A percentile compares a stretch with the other conserved stretches of the same genome.
Evolutionary conservation across 2,113 vertebrate genomes (phyloP).

Genomic region (Neogale vison): DNA sequence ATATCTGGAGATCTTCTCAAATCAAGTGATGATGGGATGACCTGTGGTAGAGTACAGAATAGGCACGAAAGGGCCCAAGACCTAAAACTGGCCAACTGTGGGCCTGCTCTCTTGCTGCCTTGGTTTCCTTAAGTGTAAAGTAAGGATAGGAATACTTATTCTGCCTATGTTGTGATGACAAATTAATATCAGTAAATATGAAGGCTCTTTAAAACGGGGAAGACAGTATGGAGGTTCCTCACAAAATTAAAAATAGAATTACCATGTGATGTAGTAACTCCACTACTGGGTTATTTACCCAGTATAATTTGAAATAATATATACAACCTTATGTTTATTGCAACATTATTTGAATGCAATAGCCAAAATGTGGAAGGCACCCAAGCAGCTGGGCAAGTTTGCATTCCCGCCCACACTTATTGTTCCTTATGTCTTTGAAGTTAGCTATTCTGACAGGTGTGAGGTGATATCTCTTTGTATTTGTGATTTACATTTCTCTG

Average conservation of each 20-base stretch:
- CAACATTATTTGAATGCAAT: background rate
- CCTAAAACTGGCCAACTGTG: background rate
- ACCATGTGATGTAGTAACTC: background rate
- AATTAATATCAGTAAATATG: background rate
- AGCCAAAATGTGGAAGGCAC: background rate
- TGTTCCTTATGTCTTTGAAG: background rate
- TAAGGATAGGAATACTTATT: background rate
- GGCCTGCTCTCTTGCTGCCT: background rate
- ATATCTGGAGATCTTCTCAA: background rate
- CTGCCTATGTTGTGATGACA: background rate
- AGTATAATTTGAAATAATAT: background rate
- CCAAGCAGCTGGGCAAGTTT: background rate
- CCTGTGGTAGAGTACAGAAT: background rate
- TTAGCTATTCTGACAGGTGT: background rate
- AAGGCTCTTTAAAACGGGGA: background rate
- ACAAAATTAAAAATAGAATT: background rate
- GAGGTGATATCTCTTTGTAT: background rate
- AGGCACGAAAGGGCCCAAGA: background rate
- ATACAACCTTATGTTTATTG: background rate
- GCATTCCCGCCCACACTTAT: background rate
- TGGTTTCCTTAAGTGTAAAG: background rate
- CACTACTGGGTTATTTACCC: background rate
- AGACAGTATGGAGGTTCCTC: background rate
- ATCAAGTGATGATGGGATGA: background rate
- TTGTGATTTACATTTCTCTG: background rate